Base-by-base conservation (phyloP, 2,797 vertebrate species). In the Ctenopoma kingsleyae region DNA sequence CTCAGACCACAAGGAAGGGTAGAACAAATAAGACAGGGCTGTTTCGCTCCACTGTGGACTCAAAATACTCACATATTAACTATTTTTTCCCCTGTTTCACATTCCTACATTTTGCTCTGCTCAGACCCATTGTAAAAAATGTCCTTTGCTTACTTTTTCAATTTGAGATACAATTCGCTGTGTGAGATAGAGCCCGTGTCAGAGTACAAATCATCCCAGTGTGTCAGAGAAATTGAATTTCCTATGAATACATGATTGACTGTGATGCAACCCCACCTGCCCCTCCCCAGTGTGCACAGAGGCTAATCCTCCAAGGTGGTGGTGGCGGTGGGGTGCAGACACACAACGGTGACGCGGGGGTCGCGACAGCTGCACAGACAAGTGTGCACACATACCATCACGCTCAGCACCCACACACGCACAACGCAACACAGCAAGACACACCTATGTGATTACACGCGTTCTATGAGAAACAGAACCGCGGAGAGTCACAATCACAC, bases 161-260 rank as follows among this genome's bases (percentile, higher is more conserved):
- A 89, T 93, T 91, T 87, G 60, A 82, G 77, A 81, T 76, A 77
- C 86, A 87, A 87, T 92, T 86, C 67, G 5, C 52, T 5, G 67
- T 74, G 70, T 17, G 73, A 86, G 82, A 83, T 83, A 73, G 82
- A 86, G 71, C 78, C 59, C 61, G 51, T 83, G 85, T 90, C 88
- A 58, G 63, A 67, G 73, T 72, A 56, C 84, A 84, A 86, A 85
- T 91, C 90, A 86, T 56, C 81, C 80, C 76, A 41, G 75, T 78
- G 79, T 84, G 81, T 83, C 59, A 23, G 68, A 82, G 80, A 91
- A 91, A 92, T 88, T 77, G 59, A 87, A 92, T 92, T 91, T 86
- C 60, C 80, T 74, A 90, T 92, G 91, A 92, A 91, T 90, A 84
- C 55, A 64, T 86, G 91, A 92, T 93, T 89, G 89, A 82, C 81